Evolutionary conservation across 2,888 invertebrate genomes (phyloP), one percentile per base, ranked within the genome.

Genomic region (Lobophora halterata): DNA sequence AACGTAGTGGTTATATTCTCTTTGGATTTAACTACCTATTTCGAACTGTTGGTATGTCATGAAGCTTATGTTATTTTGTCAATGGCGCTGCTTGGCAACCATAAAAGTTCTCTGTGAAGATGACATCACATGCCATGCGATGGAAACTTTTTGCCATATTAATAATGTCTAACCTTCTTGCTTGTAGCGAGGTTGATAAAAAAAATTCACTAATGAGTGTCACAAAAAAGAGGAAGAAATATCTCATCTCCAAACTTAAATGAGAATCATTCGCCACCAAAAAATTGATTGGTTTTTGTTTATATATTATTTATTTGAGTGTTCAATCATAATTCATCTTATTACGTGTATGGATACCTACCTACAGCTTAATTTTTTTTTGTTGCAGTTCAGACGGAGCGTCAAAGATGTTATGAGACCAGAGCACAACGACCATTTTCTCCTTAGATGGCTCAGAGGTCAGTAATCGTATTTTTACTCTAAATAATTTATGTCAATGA

Each of bases 381-480:
- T 76, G 66, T 92, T 92, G 20, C 89, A 95, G 95, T 93, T 95
- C 65, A 90, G 93, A 39, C 89, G 92, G 46, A 91, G 87, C 57
- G 92, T 95, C 5, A 78, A 89, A 42, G 94, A 94, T 70, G 70
- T 89, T 2, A 66, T 91, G 48, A 90, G 90, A 58, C 91, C 93
- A 0, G 91, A 93, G 53, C 93, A 95, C 58, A 92, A 95, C 66
- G 95, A 96, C 58, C 91, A 92, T 54, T 95, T 91, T 72, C 87
- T 95, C 11, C 73, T 95, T 3, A 89, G 95, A 49, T 96, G 95
- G 95, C 88, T 96, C 0, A 82, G 92, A 89, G 95, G 95, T 95
- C 85, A 74, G 71, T 38, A 11, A 30, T 28, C n/a, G 17, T 24
- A 16, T 24, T 11, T 23, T 20, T 38, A 5, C 14, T 7, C 14